Evolutionary conservation across 2,797 vertebrate species (phyloP), one percentile per base, ranked within the genome.

Genomic region (Sebastes ruberrimus): DNA sequence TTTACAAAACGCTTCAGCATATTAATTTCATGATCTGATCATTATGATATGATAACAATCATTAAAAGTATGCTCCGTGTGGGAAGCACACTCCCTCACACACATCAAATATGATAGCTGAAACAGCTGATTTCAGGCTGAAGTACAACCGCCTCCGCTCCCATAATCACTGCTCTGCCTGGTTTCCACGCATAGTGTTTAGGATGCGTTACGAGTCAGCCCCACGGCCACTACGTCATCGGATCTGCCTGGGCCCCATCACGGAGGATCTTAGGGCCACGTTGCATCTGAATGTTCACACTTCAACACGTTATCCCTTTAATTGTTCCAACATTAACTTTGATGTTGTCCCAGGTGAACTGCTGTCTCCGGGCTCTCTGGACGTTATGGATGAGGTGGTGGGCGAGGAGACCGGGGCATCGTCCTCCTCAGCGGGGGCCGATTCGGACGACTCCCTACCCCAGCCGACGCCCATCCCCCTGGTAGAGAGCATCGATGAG

Each of bases 401-500:
- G 73, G 96, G 95, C 22, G 98, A 99, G 74, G 99, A 99, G 76
- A 96, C 95, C 0, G 97, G 96, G 14, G 96, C 97, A 0, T 96
- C 97, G 0, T 96, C 97, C 32, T 97, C 94, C n/a, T 96, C 97
- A 11, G 90, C 71, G 1, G 93, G 84, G 70, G 86, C 78, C 0
- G 95, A 96, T 63, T 90, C 91, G 0, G 99, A 99, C 10, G 99
- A 99, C 77, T 94, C 96, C 4, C 91, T 99, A 25, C 95, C 96
- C 33, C 98, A 97, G 90, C 88, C 95, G 0, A 90, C 97, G 4
- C 90, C 97, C 16, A 95, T 97, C 85, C 97, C 98, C 10, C 93
- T 99, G 80, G 96, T 98, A 46, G 98, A 99, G 91, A 97, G 97
- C 72, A 97, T 99, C 7, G 99, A 99, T 57, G 99, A 99, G 73